Evolutionary conservation across 2,797 vertebrate genomes (phyloP).

Genomic region (Pseudomugil tenellus): DNA sequence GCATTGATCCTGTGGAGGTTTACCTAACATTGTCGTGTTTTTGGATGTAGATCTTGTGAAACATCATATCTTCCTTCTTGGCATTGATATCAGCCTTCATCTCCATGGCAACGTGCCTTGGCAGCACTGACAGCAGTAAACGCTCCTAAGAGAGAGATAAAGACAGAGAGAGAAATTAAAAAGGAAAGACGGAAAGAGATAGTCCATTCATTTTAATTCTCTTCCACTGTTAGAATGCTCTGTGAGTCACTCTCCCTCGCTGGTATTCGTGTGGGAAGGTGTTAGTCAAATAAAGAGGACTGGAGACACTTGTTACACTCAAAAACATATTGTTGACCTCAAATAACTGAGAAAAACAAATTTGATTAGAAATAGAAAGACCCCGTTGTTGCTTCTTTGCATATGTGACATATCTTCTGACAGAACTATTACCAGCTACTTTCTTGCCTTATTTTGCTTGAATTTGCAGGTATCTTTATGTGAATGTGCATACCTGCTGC

Average conservation of each 20-base stretch:
- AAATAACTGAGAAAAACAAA: slow-evolving; percentile 66
- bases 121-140: slow-evolving; percentile 95
- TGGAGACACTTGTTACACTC: slow-evolving; percentile 54
- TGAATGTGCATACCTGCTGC: slow-evolving; percentile 87
- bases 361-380: slow-evolving; percentile 40
- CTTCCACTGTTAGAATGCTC: slow-evolving; percentile 59
- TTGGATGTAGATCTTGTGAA: slow-evolving; percentile 99
- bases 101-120: slow-evolving; percentile 98
- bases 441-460: slow-evolving; percentile 32
- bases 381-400: slow-evolving; percentile 63
- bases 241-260: slow-evolving; percentile 69
- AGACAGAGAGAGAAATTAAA: slow-evolving; percentile 19
- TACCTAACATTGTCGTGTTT: slow-evolving; percentile 98
- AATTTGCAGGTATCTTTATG: slow-evolving; percentile 11
- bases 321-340: slow-evolving; percentile 72
- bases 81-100: slow-evolving; percentile 99
- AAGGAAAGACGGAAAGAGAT: slow-evolving; percentile 8
- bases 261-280: slow-evolving; percentile 73
- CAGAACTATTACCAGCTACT: background rate
- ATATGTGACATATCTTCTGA: slow-evolving; percentile 38
- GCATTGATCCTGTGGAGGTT: slow-evolving; percentile 20
- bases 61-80: slow-evolving; percentile 99
- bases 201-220: slow-evolving; percentile 65
- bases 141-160: slow-evolving; percentile 86
- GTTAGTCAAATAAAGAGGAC: slow-evolving; percentile 68